A percentile compares a stretch with the other conserved stretches of the same genome.
These are phyloP conservation scores for Drosophila atroscutellata DNA, from an alignment of 2,888 invertebrate genomes.

Conservation along the genomic window DNA sequence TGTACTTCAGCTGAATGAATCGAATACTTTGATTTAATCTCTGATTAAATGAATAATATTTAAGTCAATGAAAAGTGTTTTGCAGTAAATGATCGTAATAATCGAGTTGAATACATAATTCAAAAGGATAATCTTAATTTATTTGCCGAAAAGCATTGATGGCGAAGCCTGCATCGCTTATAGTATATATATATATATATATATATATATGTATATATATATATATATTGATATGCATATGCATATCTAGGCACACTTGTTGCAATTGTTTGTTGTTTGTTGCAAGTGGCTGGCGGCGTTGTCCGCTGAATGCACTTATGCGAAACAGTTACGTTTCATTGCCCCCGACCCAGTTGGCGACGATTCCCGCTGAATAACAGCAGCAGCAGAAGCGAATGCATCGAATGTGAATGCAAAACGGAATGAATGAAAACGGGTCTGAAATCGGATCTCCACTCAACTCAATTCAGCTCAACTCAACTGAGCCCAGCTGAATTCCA, in stretches of 20 bases:
- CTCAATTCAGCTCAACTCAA: not conserved
- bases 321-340: constrained; percentile 83
- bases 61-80: not conserved
- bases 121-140: not conserved
- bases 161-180: not conserved
- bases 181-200: not conserved
- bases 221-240: not conserved
- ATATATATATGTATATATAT: not conserved
- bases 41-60: not conserved
- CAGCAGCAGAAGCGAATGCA: constrained; percentile 17
- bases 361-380: constrained; percentile 41
- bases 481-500: not conserved
- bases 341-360: constrained; percentile 79
- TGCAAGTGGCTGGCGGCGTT: constrained; percentile 14
- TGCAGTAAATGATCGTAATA: not conserved
- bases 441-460: constrained; percentile 30
- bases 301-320: constrained; percentile 64
- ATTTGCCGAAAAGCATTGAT: not conserved
- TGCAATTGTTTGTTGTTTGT: constrained; percentile 5
- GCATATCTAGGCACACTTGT: constrained; percentile 11
- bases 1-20: not conserved
- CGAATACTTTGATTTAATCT: not conserved
- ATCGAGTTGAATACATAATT: not conserved
- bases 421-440: constrained; percentile 42
- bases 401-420: constrained; percentile 20